These are phyloP conservation scores for Macroglossus sobrinus DNA, from an alignment of 2,113 vertebrate species.

Conservation along the genomic window DNA sequence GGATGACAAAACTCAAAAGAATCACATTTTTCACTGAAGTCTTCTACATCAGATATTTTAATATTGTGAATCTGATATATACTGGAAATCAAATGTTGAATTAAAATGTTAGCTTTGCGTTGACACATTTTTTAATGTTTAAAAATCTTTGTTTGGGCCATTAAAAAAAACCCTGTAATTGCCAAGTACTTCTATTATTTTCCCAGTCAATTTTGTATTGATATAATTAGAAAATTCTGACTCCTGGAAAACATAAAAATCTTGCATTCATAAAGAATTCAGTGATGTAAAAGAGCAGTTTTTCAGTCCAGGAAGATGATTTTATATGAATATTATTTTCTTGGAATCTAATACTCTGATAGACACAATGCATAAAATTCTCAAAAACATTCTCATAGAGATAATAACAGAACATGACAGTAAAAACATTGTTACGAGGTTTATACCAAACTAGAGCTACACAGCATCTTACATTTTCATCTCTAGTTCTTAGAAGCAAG, in stretches of 20 bases:
- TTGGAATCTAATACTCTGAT: background rate
- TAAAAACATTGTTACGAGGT: background rate
- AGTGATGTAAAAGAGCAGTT: constrained; percentile 26
- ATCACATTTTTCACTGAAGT: background rate
- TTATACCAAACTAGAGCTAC: background rate
- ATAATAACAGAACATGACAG: background rate
- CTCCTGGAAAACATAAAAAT: background rate
- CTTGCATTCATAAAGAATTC: background rate
- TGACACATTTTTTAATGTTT: background rate
- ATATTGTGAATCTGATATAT: background rate
- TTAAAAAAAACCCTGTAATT: background rate
- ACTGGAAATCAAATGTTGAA: background rate
- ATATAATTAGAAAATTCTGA: background rate
- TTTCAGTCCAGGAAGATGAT: background rate
- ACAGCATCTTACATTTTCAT: background rate
- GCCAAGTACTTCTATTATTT: background rate
- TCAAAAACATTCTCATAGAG: background rate
- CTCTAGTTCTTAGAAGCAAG: background rate
- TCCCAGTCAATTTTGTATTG: background rate
- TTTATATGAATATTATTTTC: background rate
- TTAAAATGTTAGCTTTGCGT: background rate
- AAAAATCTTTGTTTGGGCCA: background rate
- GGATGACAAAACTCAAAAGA: background rate
- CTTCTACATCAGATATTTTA: background rate
- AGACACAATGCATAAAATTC: background rate